Conservation (phyloP, 1,140 invertebrate species). For the Drosophila kikkawai region DNA sequence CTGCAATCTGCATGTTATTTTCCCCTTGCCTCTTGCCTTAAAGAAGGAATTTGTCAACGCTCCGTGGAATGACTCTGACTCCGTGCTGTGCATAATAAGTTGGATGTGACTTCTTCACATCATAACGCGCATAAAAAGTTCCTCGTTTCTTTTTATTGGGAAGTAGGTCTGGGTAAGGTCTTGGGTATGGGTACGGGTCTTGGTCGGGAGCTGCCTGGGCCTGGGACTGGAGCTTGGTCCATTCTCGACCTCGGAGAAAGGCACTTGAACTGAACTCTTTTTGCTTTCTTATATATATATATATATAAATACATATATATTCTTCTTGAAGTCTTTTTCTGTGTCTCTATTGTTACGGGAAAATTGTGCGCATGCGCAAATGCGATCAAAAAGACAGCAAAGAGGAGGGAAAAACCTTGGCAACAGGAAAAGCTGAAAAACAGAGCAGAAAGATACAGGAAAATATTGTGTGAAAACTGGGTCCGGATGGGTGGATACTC, state of each 20-base stretch:
- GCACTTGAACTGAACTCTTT: slow-evolving; percentile 62
- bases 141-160: slow-evolving; percentile 31
- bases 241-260: slow-evolving; percentile 65
- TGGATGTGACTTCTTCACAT: slow-evolving; percentile 42
- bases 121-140: slow-evolving; percentile 45
- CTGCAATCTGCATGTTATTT: slow-evolving; percentile 4
- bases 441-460: slow-evolving; percentile 72
- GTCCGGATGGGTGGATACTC: slow-evolving; percentile 32
- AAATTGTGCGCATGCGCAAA: slow-evolving; percentile 81
- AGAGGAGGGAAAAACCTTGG: slow-evolving; percentile 48
- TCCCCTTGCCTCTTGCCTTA: background rate
- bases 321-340: slow-evolving; percentile 23
- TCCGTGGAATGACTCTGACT: slow-evolving; percentile 14
- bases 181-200: slow-evolving; percentile 46
- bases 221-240: slow-evolving; percentile 43
- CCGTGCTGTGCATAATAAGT: slow-evolving; percentile 60
- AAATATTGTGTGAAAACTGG: slow-evolving; percentile 79
- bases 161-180: slow-evolving; percentile 33
- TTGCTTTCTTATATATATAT: slow-evolving; percentile 12
- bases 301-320: background rate
- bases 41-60: slow-evolving; percentile 51
- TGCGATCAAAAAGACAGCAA: slow-evolving; percentile 48
- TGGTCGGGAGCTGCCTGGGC: slow-evolving; percentile 13
- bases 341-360: slow-evolving; percentile 66
- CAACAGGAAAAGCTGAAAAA: slow-evolving; percentile 43